phyloP scores from a whole-genome alignment of 30 jellyfish, hydroid and myxozoan species.

The Cassiopea andromeda region DNA sequence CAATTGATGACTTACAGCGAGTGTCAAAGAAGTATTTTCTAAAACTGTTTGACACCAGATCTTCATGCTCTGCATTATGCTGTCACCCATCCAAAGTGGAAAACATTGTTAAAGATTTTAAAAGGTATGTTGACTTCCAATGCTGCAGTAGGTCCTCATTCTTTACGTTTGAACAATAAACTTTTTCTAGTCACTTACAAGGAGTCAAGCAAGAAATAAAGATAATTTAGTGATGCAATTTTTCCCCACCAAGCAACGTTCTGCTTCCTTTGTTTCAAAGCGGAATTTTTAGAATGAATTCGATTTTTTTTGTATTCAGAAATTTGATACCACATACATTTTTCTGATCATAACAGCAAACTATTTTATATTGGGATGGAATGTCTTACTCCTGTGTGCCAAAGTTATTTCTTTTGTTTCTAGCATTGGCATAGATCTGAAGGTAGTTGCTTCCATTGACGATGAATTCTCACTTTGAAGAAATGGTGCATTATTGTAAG shows the following conservation, averaged over 20 bases:
- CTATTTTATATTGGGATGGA: not conserved
- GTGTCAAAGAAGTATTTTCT: slow-evolving; percentile 76
- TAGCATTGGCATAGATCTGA: slow-evolving; percentile 63
- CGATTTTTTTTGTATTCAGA: no score
- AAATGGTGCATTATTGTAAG: no score
- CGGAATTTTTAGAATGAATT: no score
- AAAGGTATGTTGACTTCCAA: slow-evolving; percentile 54
- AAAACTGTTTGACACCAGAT: slow-evolving; percentile 56
- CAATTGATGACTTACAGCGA: slow-evolving; percentile 73
- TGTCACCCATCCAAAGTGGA: slow-evolving; percentile 92
- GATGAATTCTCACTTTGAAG: slow-evolving; percentile 49
- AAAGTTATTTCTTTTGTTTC: not conserved
- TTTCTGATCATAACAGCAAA: no score
- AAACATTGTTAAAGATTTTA: slow-evolving; percentile 65
- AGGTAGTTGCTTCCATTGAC: slow-evolving; percentile 57
- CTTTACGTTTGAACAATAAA: not conserved
- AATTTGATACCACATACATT: no score
- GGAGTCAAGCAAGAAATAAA: no score
- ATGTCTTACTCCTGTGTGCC: not conserved
- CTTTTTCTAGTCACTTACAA: not conserved
- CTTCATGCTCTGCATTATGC: slow-evolving; percentile 80
- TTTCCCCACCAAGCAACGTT: no score
- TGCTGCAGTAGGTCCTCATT: not conserved
- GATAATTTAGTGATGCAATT: no score
- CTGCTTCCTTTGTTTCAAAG: no score